Evolutionary conservation across 2,797 vertebrate genomes (phyloP), one percentile per base, ranked within the genome.

Genomic region (Semotilus atromaculatus): DNA sequence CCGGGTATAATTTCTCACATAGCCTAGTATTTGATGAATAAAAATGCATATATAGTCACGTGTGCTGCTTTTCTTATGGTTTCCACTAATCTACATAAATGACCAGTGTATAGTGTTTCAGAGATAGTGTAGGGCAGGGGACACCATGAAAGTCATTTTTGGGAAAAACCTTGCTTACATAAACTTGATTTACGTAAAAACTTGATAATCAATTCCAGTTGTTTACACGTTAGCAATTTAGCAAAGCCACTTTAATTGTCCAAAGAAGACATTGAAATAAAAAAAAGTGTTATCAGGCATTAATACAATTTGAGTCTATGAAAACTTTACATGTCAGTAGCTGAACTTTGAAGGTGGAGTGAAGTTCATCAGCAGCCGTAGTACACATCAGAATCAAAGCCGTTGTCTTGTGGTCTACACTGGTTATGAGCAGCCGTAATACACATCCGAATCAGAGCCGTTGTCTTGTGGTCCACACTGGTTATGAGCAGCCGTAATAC

Each of bases 391-490:
- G 43, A 84, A 40, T 94, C 90, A 9, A 91, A 93, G 82, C 89
- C 86, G 70, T 89, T 92, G 14, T 84, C 93, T 2, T 88, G 89
- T 0, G 86, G 68, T n/a, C 91, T 87, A 7, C 77, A 45, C 1
- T 60, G 73, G 5, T 87, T 83, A 1, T 48, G 55, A 0, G 92
- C n/a, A n/a, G n/a, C n/a, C n/a, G n/a, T n/a, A n/a, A n/a, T n/a
- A n/a, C n/a, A n/a, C n/a, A n/a, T n/a, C n/a, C n/a, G 43, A 84
- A 40, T 94, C 90, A 9, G 91, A 93, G 82, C 89, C 86, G 70
- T 89, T 92, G 14, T 84, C 93, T 2, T 88, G 89, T 0, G 86
- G 68, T n/a, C 91, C 88, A 7, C 77, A 45, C 1, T 60, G 73
- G 5, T 87, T 83, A 1, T 48, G 55, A 0, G 92, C n/a, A n/a